Percentiles rank a stretch among this genome's conserved stretches.
Conservation (phyloP, 2,797 vertebrate species). For the Gallinago nigripennis region DNA sequence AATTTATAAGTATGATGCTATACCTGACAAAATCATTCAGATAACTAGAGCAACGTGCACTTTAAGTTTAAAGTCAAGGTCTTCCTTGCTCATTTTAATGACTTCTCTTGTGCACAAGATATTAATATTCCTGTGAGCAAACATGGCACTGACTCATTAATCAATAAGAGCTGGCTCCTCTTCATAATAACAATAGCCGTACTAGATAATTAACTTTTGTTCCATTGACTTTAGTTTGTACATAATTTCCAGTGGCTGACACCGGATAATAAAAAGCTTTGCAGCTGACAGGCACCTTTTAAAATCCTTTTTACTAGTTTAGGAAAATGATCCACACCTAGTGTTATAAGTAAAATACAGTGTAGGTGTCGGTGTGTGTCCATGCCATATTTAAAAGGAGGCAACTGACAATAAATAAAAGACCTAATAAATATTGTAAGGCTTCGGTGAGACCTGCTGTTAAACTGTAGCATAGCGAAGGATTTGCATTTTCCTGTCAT, state of each 20-base stretch:
- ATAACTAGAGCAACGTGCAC: constrained; percentile 55
- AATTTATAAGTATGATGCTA: constrained; percentile 63
- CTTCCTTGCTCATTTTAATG: constrained; percentile 87
- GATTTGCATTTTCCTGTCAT: constrained; percentile 62
- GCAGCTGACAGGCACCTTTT: constrained; percentile 48
- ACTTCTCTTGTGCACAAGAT: constrained; percentile 81
- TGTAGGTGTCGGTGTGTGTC: not conserved
- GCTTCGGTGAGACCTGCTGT: constrained; percentile 41
- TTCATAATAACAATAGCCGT: constrained; percentile 66
- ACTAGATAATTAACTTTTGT: constrained; percentile 85
- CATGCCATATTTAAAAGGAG: constrained; percentile 59
- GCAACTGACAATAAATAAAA: constrained; percentile 66
- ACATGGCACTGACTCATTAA: constrained; percentile 85
- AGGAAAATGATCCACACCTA: constrained; percentile 23
- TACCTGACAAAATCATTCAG: constrained; percentile 68
- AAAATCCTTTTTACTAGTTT: constrained; percentile 49
- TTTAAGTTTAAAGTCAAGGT: constrained; percentile 83
- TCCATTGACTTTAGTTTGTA: constrained; percentile 77
- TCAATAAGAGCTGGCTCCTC: constrained; percentile 84
- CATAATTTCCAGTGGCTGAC: constrained; percentile 79
- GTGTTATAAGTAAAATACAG: constrained; percentile 18
- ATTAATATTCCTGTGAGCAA: constrained; percentile 88
- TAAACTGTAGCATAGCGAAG: constrained; percentile 32
- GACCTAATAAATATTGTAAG: constrained; percentile 57
- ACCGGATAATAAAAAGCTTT: constrained; percentile 58